phyloP scores from a whole-genome alignment of 2,888 invertebrate species.

The Drosophila hamatofila region DNA sequence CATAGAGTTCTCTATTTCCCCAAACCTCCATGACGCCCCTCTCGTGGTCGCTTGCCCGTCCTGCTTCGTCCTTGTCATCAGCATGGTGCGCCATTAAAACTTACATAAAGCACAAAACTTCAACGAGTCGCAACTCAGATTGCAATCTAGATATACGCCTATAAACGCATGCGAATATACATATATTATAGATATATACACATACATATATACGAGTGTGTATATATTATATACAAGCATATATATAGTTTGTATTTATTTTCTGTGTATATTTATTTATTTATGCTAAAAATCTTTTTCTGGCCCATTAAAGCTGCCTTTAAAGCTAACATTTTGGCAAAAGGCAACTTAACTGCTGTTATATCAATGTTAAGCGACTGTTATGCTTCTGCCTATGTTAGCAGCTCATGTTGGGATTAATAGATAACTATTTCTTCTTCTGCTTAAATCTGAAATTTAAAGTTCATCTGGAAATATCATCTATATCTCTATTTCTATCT shows the following conservation, averaged over 20 bases:
- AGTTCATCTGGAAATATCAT: no score
- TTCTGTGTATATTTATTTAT: not conserved
- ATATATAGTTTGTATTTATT: not conserved
- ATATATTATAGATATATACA: conserved; percentile 9
- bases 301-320: not conserved
- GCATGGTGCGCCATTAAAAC: conserved; percentile 58
- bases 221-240: not conserved
- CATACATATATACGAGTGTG: not conserved
- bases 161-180: not conserved
- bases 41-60: not conserved
- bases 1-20: conserved; percentile 28
- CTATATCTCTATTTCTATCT: no score
- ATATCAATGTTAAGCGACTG: not conserved
- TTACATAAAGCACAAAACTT: conserved; percentile 59
- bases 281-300: not conserved
- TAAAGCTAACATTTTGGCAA: not conserved
- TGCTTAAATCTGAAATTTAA: not conserved
- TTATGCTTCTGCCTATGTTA: not conserved
- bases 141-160: conserved; percentile 53
- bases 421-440: not conserved
- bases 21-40: no score
- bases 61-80: conserved; percentile 29
- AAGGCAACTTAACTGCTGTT: not conserved
- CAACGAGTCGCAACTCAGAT: conserved; percentile 54
- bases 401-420: not conserved